Conservation (phyloP, 2,113 vertebrate species). For the Stigmatopora nigra region DNA sequence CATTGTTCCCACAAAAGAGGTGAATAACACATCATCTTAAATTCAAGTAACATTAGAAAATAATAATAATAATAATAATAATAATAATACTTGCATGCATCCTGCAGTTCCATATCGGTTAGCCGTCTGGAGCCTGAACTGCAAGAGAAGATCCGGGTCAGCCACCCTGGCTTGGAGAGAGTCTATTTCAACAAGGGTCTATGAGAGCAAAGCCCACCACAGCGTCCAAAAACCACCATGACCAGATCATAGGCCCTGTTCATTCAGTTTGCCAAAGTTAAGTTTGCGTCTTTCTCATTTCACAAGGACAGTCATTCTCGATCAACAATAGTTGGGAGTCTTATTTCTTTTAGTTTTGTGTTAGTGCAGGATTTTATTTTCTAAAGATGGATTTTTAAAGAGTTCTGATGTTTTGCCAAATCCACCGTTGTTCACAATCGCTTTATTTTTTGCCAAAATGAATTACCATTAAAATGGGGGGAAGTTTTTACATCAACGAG, state of each 20-base stretch:
- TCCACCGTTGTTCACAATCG: neutral
- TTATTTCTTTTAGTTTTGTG: slow-evolving; percentile 37
- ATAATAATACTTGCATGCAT: neutral
- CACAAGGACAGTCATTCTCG: slow-evolving; percentile 16
- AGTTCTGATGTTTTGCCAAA: slow-evolving; percentile 51
- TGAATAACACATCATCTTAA: slow-evolving; percentile 45
- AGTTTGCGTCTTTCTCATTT: slow-evolving; percentile 52
- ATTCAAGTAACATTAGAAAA: neutral
- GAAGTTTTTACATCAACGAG: slow-evolving; percentile 29
- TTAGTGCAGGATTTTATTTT: slow-evolving; percentile 20
- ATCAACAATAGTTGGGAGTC: slow-evolving; percentile 24
- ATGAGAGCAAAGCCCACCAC: slow-evolving; percentile 56
- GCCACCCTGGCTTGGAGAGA: slow-evolving; percentile 72
- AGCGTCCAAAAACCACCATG: slow-evolving; percentile 41
- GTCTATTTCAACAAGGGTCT: slow-evolving; percentile 98
- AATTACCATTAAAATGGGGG: slow-evolving; percentile 11
- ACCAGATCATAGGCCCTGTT: slow-evolving; percentile 43
- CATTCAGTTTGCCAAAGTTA: slow-evolving; percentile 71
- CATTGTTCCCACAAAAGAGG: slow-evolving; percentile 97
- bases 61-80: no score
- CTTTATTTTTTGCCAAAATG: slow-evolving; percentile 48
- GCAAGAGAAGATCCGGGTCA: slow-evolving; percentile 81
- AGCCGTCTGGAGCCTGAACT: slow-evolving; percentile 83
- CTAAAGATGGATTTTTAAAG: slow-evolving; percentile 10
- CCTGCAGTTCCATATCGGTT: slow-evolving; percentile 83